phyloP scores from a whole-genome alignment of 2,888 invertebrate genomes.

The Sinodicranocentrus sp. region DNA sequence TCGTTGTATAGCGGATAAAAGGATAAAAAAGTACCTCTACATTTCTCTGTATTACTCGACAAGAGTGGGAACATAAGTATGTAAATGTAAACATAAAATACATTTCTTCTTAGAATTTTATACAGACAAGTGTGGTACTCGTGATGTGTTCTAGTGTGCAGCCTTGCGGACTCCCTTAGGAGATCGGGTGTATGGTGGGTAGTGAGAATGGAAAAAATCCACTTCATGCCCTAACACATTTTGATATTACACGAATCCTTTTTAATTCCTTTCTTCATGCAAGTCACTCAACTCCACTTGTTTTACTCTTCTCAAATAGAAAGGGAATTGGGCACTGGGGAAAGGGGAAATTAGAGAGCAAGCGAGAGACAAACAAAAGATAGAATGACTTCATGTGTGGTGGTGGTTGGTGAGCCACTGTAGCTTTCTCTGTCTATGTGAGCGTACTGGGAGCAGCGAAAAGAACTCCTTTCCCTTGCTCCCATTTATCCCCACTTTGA shows the following conservation, averaged over 20 bases:
- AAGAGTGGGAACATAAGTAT: no score
- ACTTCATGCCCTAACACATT: constrained; percentile 46
- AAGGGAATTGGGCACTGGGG: constrained; percentile 65
- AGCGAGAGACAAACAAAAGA: constrained; percentile 25
- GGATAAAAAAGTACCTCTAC: no score
- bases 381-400: constrained; percentile 43
- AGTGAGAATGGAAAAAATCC: constrained; percentile 46
- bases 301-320: constrained; percentile 49
- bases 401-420: no score
- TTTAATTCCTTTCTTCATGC: constrained; percentile 44
- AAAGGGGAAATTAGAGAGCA: constrained; percentile 63
- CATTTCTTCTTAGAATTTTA: no score
- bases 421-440: no score
- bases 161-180: neutral
- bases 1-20: no score
- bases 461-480: constrained; percentile 12
- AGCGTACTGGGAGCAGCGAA: neutral
- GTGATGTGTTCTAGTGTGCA: no score
- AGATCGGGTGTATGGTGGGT: constrained; percentile 1
- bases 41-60: no score
- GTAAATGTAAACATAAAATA: no score
- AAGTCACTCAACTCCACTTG: constrained; percentile 31
- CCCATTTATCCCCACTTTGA: constrained; percentile 15
- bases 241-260: constrained; percentile 42
- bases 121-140: no score